Evolutionary conservation across 2,888 invertebrate species (phyloP).

Genomic region (Hypomecis atomaria): DNA sequence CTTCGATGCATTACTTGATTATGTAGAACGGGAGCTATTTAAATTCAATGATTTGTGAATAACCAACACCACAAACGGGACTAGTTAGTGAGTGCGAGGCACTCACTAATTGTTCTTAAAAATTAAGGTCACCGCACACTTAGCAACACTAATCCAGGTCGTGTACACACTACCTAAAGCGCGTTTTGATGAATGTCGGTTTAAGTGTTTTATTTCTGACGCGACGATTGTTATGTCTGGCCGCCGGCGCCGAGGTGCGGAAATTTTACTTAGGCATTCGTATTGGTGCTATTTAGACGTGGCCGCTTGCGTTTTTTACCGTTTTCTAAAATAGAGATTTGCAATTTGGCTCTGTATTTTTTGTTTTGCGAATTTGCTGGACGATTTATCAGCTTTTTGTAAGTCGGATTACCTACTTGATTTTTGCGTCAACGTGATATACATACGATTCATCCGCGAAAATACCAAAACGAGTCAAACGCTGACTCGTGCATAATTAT

Average conservation of each 20-base stretch:
- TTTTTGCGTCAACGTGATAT: too few species aligned
- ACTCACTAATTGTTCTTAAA: constrained; percentile 19
- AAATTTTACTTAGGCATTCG: constrained; percentile 45
- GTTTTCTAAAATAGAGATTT: too few species aligned
- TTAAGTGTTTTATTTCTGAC: constrained; percentile 75
- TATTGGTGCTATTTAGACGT: constrained; percentile 18
- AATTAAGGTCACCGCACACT: constrained; percentile 39
- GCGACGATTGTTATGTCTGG: constrained; percentile 71
- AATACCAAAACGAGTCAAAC: too few species aligned
- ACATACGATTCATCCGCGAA: too few species aligned
- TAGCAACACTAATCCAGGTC: constrained; percentile 33
- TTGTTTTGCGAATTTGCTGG: too few species aligned
- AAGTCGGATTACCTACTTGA: too few species aligned
- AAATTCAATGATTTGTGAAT: background rate
- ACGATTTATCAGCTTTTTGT: too few species aligned
- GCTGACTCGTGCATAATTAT: too few species aligned
- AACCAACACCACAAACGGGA: background rate
- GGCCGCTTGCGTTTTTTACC: constrained; percentile 17
- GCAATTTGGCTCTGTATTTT: too few species aligned
- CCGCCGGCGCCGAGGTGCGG: constrained; percentile 69
- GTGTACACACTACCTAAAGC: constrained; percentile 35
- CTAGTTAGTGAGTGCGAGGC: too few species aligned
- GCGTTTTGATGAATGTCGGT: constrained; percentile 64
- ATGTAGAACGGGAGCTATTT: background rate
- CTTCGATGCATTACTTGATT: too few species aligned